phyloP scores from a whole-genome alignment of 2,113 vertebrate species.

The Eulemur rufifrons region DNA sequence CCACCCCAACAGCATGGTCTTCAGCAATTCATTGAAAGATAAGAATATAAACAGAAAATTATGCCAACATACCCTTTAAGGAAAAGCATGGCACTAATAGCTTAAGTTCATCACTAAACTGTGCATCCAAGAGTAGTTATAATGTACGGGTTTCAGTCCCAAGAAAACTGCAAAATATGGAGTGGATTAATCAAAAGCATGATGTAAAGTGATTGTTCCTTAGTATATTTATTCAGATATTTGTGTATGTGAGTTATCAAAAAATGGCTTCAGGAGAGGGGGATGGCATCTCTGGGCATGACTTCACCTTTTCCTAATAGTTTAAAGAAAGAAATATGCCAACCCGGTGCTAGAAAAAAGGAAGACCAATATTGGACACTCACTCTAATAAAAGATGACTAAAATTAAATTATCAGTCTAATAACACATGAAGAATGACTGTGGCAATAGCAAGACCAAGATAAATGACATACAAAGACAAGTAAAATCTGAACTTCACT shows the following conservation, averaged over 20 bases:
- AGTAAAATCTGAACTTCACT: neutral
- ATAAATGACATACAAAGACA: neutral
- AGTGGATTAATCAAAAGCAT: neutral
- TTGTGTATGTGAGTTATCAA: neutral
- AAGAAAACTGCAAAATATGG: neutral
- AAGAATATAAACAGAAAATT: neutral
- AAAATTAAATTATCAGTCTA: neutral
- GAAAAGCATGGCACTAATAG: neutral
- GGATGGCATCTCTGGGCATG: neutral
- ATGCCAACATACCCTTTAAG: neutral
- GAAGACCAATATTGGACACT: neutral
- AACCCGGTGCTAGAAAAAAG: neutral
- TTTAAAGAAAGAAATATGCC: neutral
- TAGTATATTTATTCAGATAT: neutral
- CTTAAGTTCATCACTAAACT: neutral
- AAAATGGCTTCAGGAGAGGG: neutral
- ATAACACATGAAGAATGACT: neutral
- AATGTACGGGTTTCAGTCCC: neutral
- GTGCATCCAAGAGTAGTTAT: neutral
- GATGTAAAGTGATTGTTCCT: neutral
- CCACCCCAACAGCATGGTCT: neutral
- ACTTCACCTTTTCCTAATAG: neutral
- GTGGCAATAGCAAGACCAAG: neutral
- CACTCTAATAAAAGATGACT: neutral
- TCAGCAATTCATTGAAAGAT: neutral